These are phyloP conservation scores for Coptodon rendalli DNA, from an alignment of 2,113 vertebrate species.

Conservation along the genomic window DNA sequence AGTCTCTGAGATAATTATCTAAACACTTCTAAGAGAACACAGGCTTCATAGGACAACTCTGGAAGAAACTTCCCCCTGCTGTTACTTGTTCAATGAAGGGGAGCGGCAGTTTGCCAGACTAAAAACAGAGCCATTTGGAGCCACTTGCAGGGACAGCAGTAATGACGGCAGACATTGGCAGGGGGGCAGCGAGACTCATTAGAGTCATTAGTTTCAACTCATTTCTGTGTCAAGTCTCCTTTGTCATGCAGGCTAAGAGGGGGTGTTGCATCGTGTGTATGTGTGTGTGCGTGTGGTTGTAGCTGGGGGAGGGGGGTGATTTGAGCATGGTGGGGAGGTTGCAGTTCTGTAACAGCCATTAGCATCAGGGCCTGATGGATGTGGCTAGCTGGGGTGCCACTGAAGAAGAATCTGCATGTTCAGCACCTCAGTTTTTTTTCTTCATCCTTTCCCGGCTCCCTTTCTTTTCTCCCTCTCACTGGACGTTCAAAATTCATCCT, in stretches of 20 bases:
- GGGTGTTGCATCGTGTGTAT: neutral
- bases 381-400: slow-evolving; percentile 29
- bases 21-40: neutral
- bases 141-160: slow-evolving; percentile 32
- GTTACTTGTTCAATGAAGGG: neutral
- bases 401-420: slow-evolving; percentile 25
- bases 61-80: neutral
- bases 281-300: neutral
- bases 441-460: neutral
- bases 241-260: slow-evolving; percentile 20
- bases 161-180: slow-evolving; percentile 40
- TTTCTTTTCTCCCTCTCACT: neutral
- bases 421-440: slow-evolving; percentile 24
- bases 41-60: neutral
- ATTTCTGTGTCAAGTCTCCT: slow-evolving; percentile 55
- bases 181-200: slow-evolving; percentile 45
- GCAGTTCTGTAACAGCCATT: slow-evolving; percentile 29
- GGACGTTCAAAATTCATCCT: neutral
- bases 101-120: slow-evolving; percentile 14
- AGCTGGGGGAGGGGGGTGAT: neutral
- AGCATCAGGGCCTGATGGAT: slow-evolving; percentile 52
- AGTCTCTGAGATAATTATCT: neutral
- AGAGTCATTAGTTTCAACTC: slow-evolving; percentile 60
- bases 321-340: neutral
- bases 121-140: slow-evolving; percentile 43